Evolutionary conservation across 2,797 vertebrate genomes (phyloP).

Genomic region (Passerculus sandwichensis): DNA sequence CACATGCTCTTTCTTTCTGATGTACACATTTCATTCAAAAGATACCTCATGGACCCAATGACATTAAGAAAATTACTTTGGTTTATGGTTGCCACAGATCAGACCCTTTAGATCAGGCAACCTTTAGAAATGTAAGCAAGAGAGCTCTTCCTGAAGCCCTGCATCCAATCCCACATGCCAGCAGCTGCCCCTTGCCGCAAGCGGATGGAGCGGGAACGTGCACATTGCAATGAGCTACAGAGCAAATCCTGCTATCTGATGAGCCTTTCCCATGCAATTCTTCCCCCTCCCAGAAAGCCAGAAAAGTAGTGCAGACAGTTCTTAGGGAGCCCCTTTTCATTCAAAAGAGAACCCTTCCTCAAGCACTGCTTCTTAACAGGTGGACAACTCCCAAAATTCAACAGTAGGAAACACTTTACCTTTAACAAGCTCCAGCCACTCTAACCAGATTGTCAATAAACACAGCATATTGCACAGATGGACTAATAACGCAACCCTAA

Average conservation of each 20-base stretch:
- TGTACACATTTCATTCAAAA: background rate
- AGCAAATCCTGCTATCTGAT: background rate
- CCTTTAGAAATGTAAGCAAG: background rate
- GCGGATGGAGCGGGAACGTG: accelerated
- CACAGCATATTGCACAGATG: conserved; percentile 73
- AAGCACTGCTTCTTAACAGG: background rate
- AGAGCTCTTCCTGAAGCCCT: background rate
- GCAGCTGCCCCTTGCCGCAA: background rate
- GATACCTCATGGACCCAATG: background rate
- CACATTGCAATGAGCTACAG: background rate
- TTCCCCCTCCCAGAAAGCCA: background rate
- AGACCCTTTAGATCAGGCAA: background rate
- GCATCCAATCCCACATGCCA: background rate
- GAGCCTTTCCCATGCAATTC: background rate
- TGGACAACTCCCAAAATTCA: conserved; percentile 37
- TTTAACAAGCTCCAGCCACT: conserved; percentile 64
- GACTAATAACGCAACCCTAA: conserved; percentile 70
- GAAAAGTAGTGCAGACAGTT: background rate
- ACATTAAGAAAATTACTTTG: background rate
- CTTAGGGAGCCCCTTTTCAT: background rate
- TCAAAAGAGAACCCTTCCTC: background rate
- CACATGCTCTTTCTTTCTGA: background rate
- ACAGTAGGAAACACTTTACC: conserved; percentile 54
- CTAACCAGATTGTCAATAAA: conserved; percentile 73
- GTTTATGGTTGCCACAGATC: background rate